These are phyloP conservation scores for Oxycera nigricornis DNA, from an alignment of 2,888 invertebrate species.

Conservation along the genomic window DNA sequence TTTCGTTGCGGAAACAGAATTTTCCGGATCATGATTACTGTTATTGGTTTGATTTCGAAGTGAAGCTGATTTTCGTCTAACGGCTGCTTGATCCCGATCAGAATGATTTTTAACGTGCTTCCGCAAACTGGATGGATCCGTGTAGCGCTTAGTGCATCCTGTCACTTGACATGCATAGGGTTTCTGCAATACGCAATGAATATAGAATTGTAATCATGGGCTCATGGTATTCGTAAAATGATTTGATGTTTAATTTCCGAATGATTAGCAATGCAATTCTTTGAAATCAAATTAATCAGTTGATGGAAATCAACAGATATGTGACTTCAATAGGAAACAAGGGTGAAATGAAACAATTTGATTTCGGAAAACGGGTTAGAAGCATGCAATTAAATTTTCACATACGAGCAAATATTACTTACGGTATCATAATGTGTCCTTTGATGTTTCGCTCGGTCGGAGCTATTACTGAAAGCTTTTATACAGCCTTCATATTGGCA, in stretches of 20 bases:
- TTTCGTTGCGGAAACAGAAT: conserved; percentile 29
- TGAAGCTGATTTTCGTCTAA: conserved; percentile 47
- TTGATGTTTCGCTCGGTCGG: conserved; percentile 98
- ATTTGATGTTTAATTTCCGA: not conserved
- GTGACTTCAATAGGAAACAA: no score
- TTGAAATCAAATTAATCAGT: no score
- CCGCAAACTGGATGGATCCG: conserved; percentile 90
- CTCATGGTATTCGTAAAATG: not conserved
- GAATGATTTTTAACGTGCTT: conserved; percentile 90
- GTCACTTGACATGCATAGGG: conserved; percentile 89
- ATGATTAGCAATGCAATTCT: no score
- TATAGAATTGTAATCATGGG: conserved; percentile 21
- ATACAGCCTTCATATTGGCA: conserved; percentile 92
- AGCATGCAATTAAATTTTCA: not conserved
- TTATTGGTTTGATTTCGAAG: conserved; percentile 41
- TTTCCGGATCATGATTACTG: conserved; percentile 38
- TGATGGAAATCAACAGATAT: no score
- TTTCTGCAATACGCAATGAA: conserved; percentile 78
- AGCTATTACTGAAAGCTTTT: conserved; percentile 98
- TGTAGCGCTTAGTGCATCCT: conserved; percentile 90
- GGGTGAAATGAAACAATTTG: no score
- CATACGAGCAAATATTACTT: conserved; percentile 62
- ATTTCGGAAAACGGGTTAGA: no score
- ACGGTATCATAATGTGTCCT: conserved; percentile 98
- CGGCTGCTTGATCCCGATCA: conserved; percentile 51